A percentile compares a stretch with the other conserved stretches of the same genome.
phyloP scores from a whole-genome alignment of 1,140 invertebrate species.

The Zaprionus lachaisei region DNA sequence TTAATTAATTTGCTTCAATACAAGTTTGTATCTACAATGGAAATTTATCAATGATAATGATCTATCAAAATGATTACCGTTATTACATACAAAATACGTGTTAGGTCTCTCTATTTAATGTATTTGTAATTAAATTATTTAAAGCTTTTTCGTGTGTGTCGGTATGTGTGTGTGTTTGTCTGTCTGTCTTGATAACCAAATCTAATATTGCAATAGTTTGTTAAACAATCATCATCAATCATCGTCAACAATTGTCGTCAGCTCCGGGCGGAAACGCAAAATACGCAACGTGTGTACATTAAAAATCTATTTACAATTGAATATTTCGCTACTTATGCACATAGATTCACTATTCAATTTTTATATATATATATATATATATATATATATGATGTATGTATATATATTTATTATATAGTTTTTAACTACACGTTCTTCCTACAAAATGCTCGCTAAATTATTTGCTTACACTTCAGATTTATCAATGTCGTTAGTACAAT shows the following conservation, averaged over 20 bases:
- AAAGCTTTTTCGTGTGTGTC: constrained; percentile 68
- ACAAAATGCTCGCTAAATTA: constrained; percentile 56
- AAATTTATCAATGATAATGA: constrained; percentile 69
- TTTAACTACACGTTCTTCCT: constrained; percentile 70
- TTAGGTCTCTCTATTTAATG: constrained; percentile 33
- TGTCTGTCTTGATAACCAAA: constrained; percentile 37
- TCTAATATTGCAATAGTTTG: constrained; percentile 27
- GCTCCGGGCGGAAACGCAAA: constrained; percentile 40
- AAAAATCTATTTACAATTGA: constrained; percentile 76
- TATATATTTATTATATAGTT: constrained; percentile 47
- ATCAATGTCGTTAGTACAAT: constrained; percentile 76
- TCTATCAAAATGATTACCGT: constrained; percentile 75
- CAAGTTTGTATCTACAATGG: constrained; percentile 75
- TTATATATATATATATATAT: constrained; percentile 36
- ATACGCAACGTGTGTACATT: constrained; percentile 45
- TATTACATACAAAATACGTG: constrained; percentile 31
- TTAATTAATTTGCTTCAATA: constrained; percentile 60
- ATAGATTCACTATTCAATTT: constrained; percentile 64
- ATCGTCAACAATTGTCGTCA: constrained; percentile 18
- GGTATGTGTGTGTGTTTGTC: constrained; percentile 49
- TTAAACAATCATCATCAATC: constrained; percentile 14
- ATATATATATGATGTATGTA: constrained; percentile 32
- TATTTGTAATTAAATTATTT: constrained; percentile 82
- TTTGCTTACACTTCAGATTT: constrained; percentile 59
- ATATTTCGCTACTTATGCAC: constrained; percentile 74